Conservation (phyloP, 2,113 vertebrate genomes). For the Dasyornis broadbenti region DNA sequence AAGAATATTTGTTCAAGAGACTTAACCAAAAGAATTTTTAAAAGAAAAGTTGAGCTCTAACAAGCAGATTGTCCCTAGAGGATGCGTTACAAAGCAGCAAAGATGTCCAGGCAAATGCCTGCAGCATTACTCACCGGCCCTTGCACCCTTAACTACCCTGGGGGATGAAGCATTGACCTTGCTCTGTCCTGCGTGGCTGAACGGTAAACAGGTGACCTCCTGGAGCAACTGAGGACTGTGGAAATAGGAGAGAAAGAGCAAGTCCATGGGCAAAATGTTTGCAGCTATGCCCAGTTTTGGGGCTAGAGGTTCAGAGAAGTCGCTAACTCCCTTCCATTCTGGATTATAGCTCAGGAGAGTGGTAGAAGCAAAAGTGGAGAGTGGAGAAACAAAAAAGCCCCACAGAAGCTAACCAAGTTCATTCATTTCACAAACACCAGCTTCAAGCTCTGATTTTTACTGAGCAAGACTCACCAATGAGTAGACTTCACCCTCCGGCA, state of each 20-base stretch:
- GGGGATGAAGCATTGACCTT: not conserved
- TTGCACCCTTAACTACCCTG: not conserved
- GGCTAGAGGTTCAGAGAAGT: not conserved
- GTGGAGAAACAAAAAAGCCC: not conserved
- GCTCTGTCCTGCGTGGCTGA: not conserved
- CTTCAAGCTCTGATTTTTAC: not conserved
- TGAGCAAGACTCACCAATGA: accelerated
- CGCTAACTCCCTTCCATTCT: not conserved
- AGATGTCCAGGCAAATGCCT: not conserved
- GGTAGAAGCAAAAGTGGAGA: not conserved
- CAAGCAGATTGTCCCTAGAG: not conserved
- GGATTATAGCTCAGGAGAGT: not conserved
- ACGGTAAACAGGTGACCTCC: not conserved
- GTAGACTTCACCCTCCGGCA: accelerated
- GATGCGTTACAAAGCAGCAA: not conserved
- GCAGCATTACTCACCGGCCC: not conserved
- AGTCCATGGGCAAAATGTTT: not conserved
- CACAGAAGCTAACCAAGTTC: not conserved
- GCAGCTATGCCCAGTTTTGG: not conserved
- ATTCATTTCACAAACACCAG: not conserved
- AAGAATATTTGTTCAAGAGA: not conserved
- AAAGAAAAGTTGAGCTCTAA: not conserved
- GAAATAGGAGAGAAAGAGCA: not conserved
- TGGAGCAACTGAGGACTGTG: not conserved
- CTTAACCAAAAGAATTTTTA: not conserved